phyloP scores from a whole-genome alignment of 2,888 invertebrate species.

The Microplitis manilae region DNA sequence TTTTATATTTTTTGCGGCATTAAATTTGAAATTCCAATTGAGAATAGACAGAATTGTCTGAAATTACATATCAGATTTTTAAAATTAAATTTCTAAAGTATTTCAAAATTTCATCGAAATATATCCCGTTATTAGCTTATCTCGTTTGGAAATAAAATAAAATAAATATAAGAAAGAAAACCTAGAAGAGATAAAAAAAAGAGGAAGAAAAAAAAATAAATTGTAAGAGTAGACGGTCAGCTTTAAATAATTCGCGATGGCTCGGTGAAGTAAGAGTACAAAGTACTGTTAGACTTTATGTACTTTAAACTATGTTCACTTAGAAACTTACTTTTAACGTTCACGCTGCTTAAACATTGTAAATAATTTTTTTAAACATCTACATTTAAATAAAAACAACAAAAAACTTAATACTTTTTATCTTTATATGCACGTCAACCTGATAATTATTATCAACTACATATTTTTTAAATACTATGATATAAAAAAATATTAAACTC shows the following conservation, averaged over 20 bases:
- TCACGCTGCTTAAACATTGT: constrained; percentile 5
- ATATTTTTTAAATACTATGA: no score
- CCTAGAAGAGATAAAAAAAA: constrained; percentile 5
- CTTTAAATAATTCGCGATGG: constrained; percentile 35
- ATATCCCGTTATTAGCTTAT: not conserved
- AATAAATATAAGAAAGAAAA: constrained; percentile 3
- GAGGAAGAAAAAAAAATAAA: not conserved
- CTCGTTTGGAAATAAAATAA: not conserved
- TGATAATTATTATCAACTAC: not conserved
- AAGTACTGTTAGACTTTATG: constrained; percentile 58
- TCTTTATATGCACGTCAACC: not conserved
- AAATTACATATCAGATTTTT: no score
- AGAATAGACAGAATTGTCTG: no score
- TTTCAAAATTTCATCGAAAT: not conserved
- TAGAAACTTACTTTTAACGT: constrained; percentile 17
- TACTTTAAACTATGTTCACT: constrained; percentile 34
- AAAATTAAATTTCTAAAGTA: no score
- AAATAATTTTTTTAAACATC: not conserved
- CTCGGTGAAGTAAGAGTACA: constrained; percentile 40
- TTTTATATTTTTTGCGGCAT: no score
- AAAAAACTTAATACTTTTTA: no score
- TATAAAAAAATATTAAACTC: no score
- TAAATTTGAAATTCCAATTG: no score
- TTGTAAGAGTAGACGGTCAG: constrained; percentile 7
- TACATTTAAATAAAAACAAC: not conserved